Evolutionary conservation across 2,888 invertebrate genomes (phyloP).

Genomic region (Carabus problematicus): DNA sequence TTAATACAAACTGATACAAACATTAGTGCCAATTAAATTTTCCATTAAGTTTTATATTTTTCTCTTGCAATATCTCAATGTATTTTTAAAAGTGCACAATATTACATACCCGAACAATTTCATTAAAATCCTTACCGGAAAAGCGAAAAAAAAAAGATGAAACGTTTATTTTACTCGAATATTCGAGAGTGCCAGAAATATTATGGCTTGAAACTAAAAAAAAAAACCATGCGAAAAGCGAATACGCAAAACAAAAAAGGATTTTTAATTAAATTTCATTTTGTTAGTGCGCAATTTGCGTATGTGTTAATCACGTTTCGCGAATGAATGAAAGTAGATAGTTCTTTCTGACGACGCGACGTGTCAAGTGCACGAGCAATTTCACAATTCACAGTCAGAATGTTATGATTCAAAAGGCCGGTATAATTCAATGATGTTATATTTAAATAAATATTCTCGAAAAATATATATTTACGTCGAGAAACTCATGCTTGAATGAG

Average conservation of each 20-base stretch:
- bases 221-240: constrained; percentile 13
- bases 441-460: neutral
- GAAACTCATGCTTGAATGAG: too few species aligned
- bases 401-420: too few species aligned
- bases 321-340: constrained; percentile 23
- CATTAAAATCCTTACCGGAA: constrained; percentile 24
- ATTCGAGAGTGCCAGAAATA: constrained; percentile 28
- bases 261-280: constrained; percentile 38
- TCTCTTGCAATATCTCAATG: neutral
- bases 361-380: constrained; percentile 10
- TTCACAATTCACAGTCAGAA: constrained; percentile 22
- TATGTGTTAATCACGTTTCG: constrained; percentile 27
- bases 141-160: constrained; percentile 10
- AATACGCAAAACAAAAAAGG: constrained; percentile 27
- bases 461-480: too few species aligned
- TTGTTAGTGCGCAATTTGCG: constrained; percentile 29
- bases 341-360: constrained; percentile 16
- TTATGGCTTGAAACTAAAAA: constrained; percentile 21
- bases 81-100: constrained; percentile 9
- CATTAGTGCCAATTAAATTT: too few species aligned
- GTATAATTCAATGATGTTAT: too few species aligned
- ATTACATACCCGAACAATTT: constrained; percentile 18
- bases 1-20: too few species aligned
- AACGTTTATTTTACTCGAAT: constrained; percentile 26
- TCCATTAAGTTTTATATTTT: neutral